Percentiles rank a stretch among this genome's conserved stretches.
Conservation (phyloP, 2,888 invertebrate genomes). For the Norana najaformis region DNA sequence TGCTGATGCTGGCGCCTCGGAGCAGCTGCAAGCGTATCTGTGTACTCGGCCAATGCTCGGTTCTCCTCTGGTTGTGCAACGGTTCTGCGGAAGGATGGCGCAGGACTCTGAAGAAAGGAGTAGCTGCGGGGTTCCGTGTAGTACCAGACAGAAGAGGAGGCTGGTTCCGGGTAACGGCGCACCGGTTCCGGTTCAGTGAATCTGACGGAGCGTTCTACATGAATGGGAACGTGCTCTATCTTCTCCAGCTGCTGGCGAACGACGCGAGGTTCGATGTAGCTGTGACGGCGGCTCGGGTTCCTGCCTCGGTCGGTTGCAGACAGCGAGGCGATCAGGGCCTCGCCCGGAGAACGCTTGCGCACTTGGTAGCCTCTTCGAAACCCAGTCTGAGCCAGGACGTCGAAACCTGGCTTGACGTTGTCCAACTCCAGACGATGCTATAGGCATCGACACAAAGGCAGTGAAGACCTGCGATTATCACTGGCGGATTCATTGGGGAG, state of each 20-base stretch:
- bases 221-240: not conserved
- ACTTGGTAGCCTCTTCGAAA: slow-evolving; percentile 7
- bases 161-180: not conserved
- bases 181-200: slow-evolving; percentile 5
- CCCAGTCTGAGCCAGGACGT: slow-evolving; percentile 10
- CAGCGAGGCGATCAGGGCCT: not conserved
- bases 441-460: not conserved
- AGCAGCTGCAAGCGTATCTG: not conserved
- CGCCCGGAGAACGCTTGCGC: not conserved
- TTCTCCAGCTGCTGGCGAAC: not conserved
- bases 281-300: not conserved
- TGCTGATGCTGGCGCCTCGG: not conserved
- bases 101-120: not conserved
- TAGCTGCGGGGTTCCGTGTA: not conserved
- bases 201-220: not conserved
- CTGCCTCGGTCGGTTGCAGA: not conserved
- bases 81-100: not conserved
- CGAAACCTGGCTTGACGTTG: slow-evolving; percentile 17
- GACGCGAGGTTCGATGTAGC: slow-evolving; percentile 5
- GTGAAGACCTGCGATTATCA: no score
- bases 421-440: slow-evolving; percentile 21
- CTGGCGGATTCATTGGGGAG: no score
- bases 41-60: not conserved
- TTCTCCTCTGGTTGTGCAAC: not conserved
- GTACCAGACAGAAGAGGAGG: not conserved